Conservation (phyloP, 2,797 vertebrate species). For the Graptemys geographica region DNA sequence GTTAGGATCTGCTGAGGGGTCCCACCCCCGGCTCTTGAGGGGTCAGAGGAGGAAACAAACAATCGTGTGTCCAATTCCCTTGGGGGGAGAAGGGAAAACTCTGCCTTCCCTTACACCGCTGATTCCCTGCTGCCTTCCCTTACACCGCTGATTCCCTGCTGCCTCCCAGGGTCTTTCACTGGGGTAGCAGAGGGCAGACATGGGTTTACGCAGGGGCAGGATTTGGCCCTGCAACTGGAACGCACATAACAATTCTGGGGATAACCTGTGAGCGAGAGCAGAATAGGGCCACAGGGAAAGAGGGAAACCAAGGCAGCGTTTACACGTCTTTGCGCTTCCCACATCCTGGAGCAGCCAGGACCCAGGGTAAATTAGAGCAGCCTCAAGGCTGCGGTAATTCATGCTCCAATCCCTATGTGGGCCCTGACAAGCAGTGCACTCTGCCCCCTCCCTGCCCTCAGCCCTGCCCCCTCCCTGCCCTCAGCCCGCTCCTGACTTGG, state of each 20-base stretch:
- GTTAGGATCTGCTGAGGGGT: neutral
- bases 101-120: neutral
- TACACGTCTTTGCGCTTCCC: neutral
- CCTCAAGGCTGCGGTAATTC: neutral
- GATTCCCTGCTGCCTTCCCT: neutral
- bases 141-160: neutral
- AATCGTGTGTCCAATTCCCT: neutral
- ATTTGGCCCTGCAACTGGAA: neutral
- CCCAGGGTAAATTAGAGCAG: neutral
- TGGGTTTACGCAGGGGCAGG: neutral
- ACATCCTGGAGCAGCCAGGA: neutral
- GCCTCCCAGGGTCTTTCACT: neutral
- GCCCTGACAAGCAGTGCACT: neutral
- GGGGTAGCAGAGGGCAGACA: neutral
- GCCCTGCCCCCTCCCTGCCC: neutral
- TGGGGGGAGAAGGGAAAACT: neutral
- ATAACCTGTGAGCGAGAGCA: neutral
- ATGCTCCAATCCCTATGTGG: neutral
- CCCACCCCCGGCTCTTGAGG: neutral
- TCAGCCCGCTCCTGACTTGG: neutral
- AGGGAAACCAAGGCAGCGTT: neutral
- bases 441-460: neutral
- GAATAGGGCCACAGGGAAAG: neutral
- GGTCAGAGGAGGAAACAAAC: neutral
- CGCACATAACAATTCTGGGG: no score